phyloP scores from a whole-genome alignment of 2,888 invertebrate genomes.

The Pseudoips prasinana region DNA sequence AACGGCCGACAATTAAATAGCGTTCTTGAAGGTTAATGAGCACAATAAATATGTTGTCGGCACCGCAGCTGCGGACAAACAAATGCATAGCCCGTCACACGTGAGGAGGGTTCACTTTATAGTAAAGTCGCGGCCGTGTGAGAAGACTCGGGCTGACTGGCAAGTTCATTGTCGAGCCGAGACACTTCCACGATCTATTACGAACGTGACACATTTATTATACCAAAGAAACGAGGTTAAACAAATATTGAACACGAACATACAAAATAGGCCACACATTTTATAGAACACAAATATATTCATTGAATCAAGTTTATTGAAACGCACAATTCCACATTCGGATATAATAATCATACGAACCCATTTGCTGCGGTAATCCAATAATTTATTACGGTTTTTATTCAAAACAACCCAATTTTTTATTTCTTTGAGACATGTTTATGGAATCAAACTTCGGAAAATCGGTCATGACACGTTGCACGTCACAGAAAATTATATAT shows the following conservation, averaged over 20 bases:
- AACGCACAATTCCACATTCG: slow-evolving; percentile 32
- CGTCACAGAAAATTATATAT: slow-evolving; percentile 50
- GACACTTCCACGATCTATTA: slow-evolving; percentile 52
- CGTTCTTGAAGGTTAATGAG: slow-evolving; percentile 82
- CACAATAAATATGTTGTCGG: slow-evolving; percentile 82
- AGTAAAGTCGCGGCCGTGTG: slow-evolving; percentile 38
- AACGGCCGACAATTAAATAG: slow-evolving; percentile 82
- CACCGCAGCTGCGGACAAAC: slow-evolving; percentile 79
- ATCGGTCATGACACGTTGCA: slow-evolving; percentile 49
- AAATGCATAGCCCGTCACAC: slow-evolving; percentile 73
- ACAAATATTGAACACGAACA: slow-evolving; percentile 41
- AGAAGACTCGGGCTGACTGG: slow-evolving; percentile 55
- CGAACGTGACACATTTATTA: slow-evolving; percentile 56
- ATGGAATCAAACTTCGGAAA: slow-evolving; percentile 57
- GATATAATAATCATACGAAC: slow-evolving; percentile 38
- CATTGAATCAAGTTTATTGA: slow-evolving; percentile 38
- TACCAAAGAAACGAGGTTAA: slow-evolving; percentile 49
- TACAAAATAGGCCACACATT: neutral
- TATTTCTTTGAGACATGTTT: slow-evolving; percentile 51
- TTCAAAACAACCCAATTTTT: slow-evolving; percentile 58
- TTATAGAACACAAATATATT: slow-evolving; percentile 6
- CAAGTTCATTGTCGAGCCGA: slow-evolving; percentile 63
- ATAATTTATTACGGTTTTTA: slow-evolving; percentile 48
- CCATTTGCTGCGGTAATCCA: slow-evolving; percentile 39
- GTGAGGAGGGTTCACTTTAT: slow-evolving; percentile 62